Conservation (phyloP, 2,113 vertebrate genomes). For the Rutilus rutilus region DNA sequence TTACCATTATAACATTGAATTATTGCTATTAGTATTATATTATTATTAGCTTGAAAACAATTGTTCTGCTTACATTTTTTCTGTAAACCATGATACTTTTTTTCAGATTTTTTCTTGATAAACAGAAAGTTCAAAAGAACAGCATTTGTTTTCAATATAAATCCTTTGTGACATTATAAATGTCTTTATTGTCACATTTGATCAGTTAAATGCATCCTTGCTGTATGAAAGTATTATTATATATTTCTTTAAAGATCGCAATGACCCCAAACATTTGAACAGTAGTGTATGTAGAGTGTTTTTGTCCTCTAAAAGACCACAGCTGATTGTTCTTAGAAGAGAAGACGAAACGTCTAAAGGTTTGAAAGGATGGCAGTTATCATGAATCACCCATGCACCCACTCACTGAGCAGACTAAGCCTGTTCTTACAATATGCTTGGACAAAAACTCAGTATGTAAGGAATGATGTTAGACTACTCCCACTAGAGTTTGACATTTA, state of each 20-base stretch:
- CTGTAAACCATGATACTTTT: too few relatives aligned
- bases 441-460: conserved; percentile 53
- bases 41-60: neutral
- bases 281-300: neutral
- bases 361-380: conserved; percentile 16
- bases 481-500: conserved; percentile 40
- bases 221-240: neutral
- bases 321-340: neutral
- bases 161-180: neutral
- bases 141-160: neutral
- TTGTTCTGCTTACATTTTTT: too few relatives aligned
- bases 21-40: neutral
- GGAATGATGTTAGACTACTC: conserved; percentile 59
- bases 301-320: neutral
- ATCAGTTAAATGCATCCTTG: neutral
- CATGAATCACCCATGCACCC: conserved; percentile 42
- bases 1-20: too few relatives aligned
- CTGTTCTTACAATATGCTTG: conserved; percentile 37
- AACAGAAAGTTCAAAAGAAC: too few relatives aligned
- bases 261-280: neutral
- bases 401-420: conserved; percentile 45
- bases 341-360: neutral
- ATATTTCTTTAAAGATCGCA: too few relatives aligned
- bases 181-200: neutral
- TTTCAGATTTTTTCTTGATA: too few relatives aligned